These are phyloP conservation scores for Thymelicus lineola DNA, from an alignment of 2,888 invertebrate species.

Conservation along the genomic window DNA sequence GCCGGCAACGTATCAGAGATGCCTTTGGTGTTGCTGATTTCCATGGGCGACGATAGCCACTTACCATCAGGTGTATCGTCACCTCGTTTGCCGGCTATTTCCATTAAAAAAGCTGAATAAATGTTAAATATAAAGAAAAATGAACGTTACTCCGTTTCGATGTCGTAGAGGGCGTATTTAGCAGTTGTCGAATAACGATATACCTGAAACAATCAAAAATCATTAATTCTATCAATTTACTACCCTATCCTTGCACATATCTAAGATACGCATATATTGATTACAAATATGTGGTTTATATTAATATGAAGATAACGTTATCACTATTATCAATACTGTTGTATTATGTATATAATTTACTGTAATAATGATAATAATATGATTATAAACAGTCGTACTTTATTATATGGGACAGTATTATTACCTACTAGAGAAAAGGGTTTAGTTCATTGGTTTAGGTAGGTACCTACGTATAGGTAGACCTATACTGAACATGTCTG, in stretches of 20 bases:
- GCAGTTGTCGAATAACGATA: slow-evolving; percentile 89
- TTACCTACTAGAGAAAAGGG: no score
- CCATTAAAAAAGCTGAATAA: no score
- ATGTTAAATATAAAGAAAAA: no score
- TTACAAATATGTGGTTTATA: neutral
- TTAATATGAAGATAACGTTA: slow-evolving; percentile 13
- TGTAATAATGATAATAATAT: slow-evolving; percentile 12
- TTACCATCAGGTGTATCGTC: no score
- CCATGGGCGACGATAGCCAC: no score
- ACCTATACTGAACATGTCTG: no score
- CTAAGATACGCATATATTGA: neutral
- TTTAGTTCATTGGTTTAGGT: no score
- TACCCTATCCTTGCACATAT: neutral
- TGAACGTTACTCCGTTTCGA: slow-evolving; percentile 71
- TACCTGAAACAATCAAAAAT: slow-evolving; percentile 71
- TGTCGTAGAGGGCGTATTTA: slow-evolving; percentile 86
- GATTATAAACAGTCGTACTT: neutral
- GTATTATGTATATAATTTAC: slow-evolving; percentile 8
- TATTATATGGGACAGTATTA: neutral
- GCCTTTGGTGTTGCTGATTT: no score
- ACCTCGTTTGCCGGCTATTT: no score
- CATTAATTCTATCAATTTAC: neutral
- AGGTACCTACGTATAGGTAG: neutral
- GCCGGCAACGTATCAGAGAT: no score
- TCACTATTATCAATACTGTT: slow-evolving; percentile 32